phyloP scores from a whole-genome alignment of 2,113 vertebrate species.

The Corvus cornix region DNA sequence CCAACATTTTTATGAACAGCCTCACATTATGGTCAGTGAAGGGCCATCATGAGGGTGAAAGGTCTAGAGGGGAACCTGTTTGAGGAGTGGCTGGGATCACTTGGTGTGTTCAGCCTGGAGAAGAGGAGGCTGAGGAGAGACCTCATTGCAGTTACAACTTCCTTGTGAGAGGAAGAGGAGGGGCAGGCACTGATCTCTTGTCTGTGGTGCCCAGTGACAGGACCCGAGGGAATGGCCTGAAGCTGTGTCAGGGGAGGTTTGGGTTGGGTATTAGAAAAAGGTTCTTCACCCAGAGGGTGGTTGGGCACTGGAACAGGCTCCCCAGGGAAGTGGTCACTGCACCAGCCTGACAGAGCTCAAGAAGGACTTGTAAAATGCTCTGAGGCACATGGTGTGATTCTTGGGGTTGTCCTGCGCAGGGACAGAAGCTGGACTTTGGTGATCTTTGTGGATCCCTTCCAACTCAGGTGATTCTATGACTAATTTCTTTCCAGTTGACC shows the following conservation, averaged over 20 bases:
- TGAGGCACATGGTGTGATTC: background rate
- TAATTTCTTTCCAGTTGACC: background rate
- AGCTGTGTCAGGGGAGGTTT: background rate
- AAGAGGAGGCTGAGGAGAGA: background rate
- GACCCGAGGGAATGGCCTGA: rapidly evolving
- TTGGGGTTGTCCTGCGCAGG: background rate
- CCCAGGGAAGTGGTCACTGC: background rate
- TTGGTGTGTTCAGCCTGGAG: background rate
- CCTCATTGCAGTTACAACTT: background rate
- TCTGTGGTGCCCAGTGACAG: background rate
- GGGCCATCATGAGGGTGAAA: background rate
- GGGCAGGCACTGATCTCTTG: background rate
- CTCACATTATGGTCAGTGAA: background rate
- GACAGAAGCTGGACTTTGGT: rapidly evolving
- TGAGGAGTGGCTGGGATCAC: rapidly evolving
- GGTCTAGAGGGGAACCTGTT: rapidly evolving
- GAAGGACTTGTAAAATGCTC: background rate
- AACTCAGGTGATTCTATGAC: background rate
- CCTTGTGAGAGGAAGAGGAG: background rate
- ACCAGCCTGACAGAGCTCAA: background rate
- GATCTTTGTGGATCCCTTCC: background rate
- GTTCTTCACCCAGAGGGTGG: rapidly evolving
- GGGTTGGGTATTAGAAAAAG: rapidly evolving
- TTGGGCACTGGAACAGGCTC: background rate
- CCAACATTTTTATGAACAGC: background rate